These are phyloP conservation scores for Caloenas nicobarica DNA, from an alignment of 2,113 vertebrate species.

Conservation along the genomic window DNA sequence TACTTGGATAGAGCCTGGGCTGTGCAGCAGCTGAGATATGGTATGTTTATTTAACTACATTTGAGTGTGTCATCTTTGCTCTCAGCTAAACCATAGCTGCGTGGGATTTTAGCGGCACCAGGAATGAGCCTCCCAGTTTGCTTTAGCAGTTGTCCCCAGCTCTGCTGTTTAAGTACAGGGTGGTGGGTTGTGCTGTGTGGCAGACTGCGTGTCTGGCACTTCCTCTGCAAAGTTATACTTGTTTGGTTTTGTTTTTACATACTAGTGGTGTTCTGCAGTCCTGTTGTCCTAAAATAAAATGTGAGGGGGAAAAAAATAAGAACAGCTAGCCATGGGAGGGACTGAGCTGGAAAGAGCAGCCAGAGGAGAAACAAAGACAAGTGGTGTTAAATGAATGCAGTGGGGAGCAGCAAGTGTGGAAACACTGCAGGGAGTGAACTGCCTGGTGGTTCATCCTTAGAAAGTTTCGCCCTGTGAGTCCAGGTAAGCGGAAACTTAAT, in stretches of 20 bases:
- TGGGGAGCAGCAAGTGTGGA: background rate
- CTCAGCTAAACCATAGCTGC: background rate
- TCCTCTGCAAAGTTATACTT: constrained; percentile 23
- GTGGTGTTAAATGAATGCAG: fast-evolving
- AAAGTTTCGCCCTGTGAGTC: background rate
- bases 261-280: background rate
- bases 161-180: background rate
- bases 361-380: background rate
- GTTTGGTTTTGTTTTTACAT: constrained; percentile 25
- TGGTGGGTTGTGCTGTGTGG: background rate
- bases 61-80: background rate
- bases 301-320: background rate
- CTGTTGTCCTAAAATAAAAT: constrained; percentile 39
- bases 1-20: background rate
- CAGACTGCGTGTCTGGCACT: constrained; percentile 53
- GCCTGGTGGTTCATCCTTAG: background rate
- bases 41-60: background rate
- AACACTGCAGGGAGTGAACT: background rate
- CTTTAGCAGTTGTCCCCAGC: constrained; percentile 18
- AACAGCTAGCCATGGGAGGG: constrained; percentile 44
- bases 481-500: background rate
- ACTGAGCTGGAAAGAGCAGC: constrained; percentile 39
- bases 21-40: background rate
- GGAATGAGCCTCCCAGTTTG: constrained; percentile 12
- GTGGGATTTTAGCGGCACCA: constrained; percentile 17